Base-by-base conservation (phyloP, 2,888 invertebrate genomes). In the Torymus texanus region DNA sequence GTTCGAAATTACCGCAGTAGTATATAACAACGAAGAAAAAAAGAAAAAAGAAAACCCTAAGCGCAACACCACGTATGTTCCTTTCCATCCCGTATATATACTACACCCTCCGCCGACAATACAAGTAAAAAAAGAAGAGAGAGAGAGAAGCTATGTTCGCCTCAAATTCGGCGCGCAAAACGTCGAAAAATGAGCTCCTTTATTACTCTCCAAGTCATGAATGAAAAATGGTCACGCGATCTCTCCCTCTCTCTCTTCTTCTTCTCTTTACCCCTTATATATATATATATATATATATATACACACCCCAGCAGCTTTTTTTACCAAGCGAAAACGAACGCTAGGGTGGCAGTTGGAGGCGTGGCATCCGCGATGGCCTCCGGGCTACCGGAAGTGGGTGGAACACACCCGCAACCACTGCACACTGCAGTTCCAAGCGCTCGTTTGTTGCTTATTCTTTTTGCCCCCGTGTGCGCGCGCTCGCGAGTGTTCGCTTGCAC, bases 401-500 rank as follows among this genome's bases (percentile, higher is more conserved):
- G 85, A 84, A 84, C 85, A 76, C 88, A 87, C 88, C 88, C 87
- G 87, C 88, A 87, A 88, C 86, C 85, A 84, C 84, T 84, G 85
- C 85, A n/a, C 41, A 41, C 41, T 41, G 41, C 41, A 41, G 41
- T 41, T 41, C 8, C 41, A 41, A 41, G 41, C 41, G 8, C 10
- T 8, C 29, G 2, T 3, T 18, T 58, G 24, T 55, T 63, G n/a
- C 8, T 16, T n/a, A n/a, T n/a, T 75, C 61, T 63, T 16, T 71
- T 24, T 65, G 50, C 58, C 53, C 55, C 24, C 51, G n/a, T 50
- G 59, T 72, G 21, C 2, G 21, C 21, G 21, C 55, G 53, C 8
- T 0, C 41, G 41, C 41, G 41, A 41, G 41, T 41, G 41, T 41
- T 41, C 8, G 41, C 61, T 81, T 81, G 82, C 72, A 67, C 74